Conservation (phyloP, 1,140 invertebrate genomes). For the Thaumatotibia leucotreta region DNA sequence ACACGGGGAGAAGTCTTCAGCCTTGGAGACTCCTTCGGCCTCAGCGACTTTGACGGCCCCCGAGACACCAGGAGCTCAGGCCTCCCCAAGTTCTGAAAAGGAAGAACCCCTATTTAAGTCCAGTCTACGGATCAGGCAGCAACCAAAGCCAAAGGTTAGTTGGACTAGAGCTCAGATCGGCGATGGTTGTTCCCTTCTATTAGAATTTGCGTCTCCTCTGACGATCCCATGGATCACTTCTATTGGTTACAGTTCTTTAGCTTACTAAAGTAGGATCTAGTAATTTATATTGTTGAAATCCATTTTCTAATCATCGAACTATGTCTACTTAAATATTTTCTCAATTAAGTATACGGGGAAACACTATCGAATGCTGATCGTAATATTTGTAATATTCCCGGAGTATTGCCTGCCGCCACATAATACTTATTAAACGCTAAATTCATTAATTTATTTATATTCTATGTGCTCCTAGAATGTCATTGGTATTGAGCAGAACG, state of each 20-base stretch:
- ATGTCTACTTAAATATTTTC: too few species aligned
- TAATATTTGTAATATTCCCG: too few species aligned
- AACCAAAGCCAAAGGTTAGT: conserved; percentile 69
- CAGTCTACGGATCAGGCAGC: conserved; percentile 62
- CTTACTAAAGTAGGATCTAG: conserved; percentile 16
- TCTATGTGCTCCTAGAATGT: too few species aligned
- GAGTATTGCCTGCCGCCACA: too few species aligned
- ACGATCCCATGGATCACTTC: conserved; percentile 18
- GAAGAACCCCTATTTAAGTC: conserved; percentile 74
- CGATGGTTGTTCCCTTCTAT: conserved; percentile 37
- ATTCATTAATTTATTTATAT: too few species aligned
- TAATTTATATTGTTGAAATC: too few species aligned
- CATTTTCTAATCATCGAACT: too few species aligned
- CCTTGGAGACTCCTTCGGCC: background rate
- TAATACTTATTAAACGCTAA: too few species aligned
- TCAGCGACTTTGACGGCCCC: background rate
- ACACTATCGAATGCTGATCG: too few species aligned
- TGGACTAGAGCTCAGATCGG: conserved; percentile 19
- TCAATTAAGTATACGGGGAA: too few species aligned
- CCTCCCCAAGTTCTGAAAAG: conserved; percentile 46
- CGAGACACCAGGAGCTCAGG: conserved; percentile 15
- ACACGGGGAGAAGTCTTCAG: conserved; percentile 34
- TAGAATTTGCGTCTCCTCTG: conserved; percentile 43
- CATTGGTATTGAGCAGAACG: too few species aligned
- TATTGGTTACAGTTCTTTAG: conserved; percentile 17